These are phyloP conservation scores for Miniopterus natalensis DNA, from an alignment of 2,113 vertebrate genomes.

Conservation along the genomic window DNA sequence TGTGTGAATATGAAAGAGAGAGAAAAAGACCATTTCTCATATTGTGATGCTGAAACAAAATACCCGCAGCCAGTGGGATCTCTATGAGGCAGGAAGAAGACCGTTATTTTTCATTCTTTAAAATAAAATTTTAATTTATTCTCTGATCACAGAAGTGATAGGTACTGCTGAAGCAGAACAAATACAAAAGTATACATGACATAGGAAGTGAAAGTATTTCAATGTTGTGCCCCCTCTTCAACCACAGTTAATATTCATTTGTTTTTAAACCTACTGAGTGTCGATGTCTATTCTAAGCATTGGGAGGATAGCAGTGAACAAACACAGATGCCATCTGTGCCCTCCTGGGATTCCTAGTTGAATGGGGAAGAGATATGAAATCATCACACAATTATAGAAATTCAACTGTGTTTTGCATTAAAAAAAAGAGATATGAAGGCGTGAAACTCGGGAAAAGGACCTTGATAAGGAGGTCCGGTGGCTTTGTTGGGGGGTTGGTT, in stretches of 20 bases:
- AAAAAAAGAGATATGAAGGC: not conserved
- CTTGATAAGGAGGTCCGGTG: not conserved
- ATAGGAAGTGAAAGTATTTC: not conserved
- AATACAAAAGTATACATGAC: not conserved
- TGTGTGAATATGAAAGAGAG: not conserved
- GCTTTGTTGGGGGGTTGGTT: not conserved
- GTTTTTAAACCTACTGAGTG: not conserved
- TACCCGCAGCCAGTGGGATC: not conserved
- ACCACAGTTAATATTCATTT: not conserved
- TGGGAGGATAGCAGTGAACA: not conserved
- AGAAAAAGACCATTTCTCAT: not conserved
- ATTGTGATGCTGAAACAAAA: not conserved
- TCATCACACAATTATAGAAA: not conserved
- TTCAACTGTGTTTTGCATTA: not conserved
- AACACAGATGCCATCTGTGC: not conserved
- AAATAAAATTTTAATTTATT: conserved; percentile 12
- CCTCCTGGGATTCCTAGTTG: not conserved
- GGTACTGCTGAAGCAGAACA: not conserved
- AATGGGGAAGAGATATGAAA: not conserved
- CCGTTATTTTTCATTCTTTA: conserved; percentile 8
- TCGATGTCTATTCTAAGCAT: not conserved
- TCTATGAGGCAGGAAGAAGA: not conserved
- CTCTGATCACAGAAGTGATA: conserved; percentile 7
- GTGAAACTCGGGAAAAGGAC: not conserved
- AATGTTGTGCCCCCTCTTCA: no score